A percentile compares a stretch with the other conserved stretches of the same genome.
Conservation (phyloP, 92 coral and sea anemone genomes). For the Actinostola sp. region DNA sequence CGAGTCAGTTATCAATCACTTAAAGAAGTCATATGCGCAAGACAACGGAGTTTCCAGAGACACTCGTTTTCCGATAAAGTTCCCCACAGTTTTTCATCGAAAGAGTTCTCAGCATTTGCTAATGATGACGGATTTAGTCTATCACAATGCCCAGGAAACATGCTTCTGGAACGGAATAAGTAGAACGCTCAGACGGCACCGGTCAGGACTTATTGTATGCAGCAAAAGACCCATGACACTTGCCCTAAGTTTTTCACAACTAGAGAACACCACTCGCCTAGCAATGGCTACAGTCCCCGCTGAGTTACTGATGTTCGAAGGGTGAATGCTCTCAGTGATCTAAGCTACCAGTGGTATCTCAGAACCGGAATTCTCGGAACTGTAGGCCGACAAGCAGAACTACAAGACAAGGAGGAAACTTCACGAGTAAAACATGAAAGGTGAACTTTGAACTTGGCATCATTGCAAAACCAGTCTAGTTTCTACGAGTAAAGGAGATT, state of each 20-base stretch:
- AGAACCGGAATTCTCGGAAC: conserved; percentile 11
- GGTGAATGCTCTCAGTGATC: conserved; percentile 41
- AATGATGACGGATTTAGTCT: conserved; percentile 10
- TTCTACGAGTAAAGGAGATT: conserved; percentile 15
- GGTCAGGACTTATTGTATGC: conserved; percentile 18
- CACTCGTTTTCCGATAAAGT: conserved; percentile 28
- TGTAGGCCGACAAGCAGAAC: conserved; percentile 21
- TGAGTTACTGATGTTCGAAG: conserved; percentile 32
- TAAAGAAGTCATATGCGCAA: conserved; percentile 13
- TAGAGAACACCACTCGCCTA: conserved; percentile 24
- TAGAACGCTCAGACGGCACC: no score
- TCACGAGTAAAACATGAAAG: neutral
- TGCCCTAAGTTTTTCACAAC: conserved; percentile 14
- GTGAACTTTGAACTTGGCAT: conserved; percentile 9
- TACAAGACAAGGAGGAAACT: conserved; percentile 1
- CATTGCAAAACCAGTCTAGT: conserved; percentile 13
- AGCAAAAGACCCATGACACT: conserved; percentile 30
- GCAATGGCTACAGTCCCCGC: conserved; percentile 32
- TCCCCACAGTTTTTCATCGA: conserved; percentile 29
- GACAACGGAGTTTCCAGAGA: conserved; percentile 37
- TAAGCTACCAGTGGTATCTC: conserved; percentile 32
- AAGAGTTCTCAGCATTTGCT: conserved; percentile 32
- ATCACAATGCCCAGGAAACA: conserved; percentile 10
- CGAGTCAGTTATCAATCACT: conserved; percentile 10
- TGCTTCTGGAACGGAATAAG: conserved; percentile 5